A percentile compares a stretch with the other conserved stretches of the same genome.
Evolutionary conservation across 92 coral and sea anemone species (phyloP).

Genomic region (Porites lobata): DNA sequence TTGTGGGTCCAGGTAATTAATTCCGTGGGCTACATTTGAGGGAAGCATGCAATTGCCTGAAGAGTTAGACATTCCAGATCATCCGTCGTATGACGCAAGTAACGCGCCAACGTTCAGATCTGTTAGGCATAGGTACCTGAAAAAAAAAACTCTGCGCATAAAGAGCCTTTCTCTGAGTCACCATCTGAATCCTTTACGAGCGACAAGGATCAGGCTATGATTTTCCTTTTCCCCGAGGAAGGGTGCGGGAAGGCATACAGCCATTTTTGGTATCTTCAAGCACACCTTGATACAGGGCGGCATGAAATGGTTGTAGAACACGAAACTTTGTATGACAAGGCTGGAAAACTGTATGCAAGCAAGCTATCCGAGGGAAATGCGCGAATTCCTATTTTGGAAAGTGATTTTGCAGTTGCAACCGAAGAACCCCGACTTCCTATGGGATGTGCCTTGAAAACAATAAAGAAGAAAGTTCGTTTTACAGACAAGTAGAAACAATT

Average conservation of each 20-base stretch:
- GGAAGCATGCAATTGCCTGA: too few species aligned
- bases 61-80: too few species aligned
- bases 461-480: constrained; percentile 34
- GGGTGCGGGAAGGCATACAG: constrained; percentile 26
- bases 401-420: constrained; percentile 18
- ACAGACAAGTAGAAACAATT: constrained; percentile 21
- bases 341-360: constrained; percentile 14
- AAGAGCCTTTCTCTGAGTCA: too few species aligned
- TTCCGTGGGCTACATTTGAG: too few species aligned
- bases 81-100: too few species aligned
- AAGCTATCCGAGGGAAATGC: constrained; percentile 27
- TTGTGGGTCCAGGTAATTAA: too few species aligned
- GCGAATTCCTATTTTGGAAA: background rate
- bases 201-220: background rate
- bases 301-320: constrained; percentile 28
- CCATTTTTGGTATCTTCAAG: constrained; percentile 14
- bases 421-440: constrained; percentile 6
- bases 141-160: too few species aligned
- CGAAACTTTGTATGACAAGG: constrained; percentile 44
- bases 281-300: constrained; percentile 49
- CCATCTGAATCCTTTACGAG: background rate
- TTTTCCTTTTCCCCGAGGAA: constrained; percentile 37
- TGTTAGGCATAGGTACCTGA: too few species aligned
- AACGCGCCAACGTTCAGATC: too few species aligned
- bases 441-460: constrained; percentile 36